phyloP scores from a whole-genome alignment of 2,113 vertebrate genomes.

The Amblyornis subalaris region DNA sequence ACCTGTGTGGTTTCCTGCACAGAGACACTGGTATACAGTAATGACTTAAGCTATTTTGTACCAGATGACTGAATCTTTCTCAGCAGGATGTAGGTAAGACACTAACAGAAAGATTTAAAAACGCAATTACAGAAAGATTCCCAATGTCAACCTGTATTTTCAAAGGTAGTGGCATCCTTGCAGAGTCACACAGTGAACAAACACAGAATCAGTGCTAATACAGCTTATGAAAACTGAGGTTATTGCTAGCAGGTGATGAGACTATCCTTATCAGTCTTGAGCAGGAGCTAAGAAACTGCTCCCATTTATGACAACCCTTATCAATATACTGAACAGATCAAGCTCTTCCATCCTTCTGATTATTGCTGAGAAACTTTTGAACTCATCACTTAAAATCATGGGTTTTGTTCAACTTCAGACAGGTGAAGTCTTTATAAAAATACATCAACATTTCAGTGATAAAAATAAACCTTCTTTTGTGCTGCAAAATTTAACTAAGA shows the following conservation, averaged over 20 bases:
- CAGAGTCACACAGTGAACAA: background rate
- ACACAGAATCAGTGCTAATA: background rate
- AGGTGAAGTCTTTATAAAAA: background rate
- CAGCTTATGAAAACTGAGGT: background rate
- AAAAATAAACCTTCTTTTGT: background rate
- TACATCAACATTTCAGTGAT: background rate
- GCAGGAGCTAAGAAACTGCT: background rate
- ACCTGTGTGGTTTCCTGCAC: background rate
- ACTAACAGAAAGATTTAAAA: background rate
- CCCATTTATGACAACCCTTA: background rate
- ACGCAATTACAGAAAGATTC: background rate
- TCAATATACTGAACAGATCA: background rate
- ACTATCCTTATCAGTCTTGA: background rate
- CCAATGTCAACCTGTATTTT: background rate
- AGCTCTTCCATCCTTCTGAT: background rate
- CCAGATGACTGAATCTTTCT: background rate
- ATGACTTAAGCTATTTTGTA: background rate
- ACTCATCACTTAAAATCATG: background rate
- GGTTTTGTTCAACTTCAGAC: background rate
- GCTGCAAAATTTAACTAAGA: background rate
- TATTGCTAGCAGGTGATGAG: background rate
- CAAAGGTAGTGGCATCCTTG: background rate
- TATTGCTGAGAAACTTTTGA: conserved; percentile 3
- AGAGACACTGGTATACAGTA: background rate
- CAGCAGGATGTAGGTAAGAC: background rate